These are phyloP conservation scores for Procapra przewalskii DNA, from an alignment of 2,113 vertebrate genomes.

Conservation along the genomic window DNA sequence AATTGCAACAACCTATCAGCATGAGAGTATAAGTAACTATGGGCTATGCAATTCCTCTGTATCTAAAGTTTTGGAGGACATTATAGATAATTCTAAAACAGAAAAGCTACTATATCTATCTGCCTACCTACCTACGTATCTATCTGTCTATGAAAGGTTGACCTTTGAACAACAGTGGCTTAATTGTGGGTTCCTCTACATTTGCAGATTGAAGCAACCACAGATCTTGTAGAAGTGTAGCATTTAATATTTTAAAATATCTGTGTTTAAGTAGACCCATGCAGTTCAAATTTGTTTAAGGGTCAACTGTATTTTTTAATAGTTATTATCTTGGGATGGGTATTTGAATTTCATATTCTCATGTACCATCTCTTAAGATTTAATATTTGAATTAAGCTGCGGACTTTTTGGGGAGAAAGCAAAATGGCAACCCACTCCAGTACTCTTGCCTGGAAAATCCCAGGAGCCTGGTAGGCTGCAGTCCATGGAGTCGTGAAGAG, in stretches of 20 bases:
- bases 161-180: not conserved
- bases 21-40: not conserved
- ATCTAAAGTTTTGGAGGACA: not conserved
- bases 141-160: not conserved
- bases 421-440: too few relatives aligned
- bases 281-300: not conserved
- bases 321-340: not conserved
- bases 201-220: not conserved
- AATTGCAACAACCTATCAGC: not conserved
- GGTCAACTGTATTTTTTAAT: not conserved
- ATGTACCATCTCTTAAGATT: not conserved
- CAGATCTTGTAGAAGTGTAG: not conserved
- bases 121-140: not conserved
- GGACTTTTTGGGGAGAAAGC: not conserved
- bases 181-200: not conserved
- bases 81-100: not conserved
- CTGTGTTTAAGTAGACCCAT: not conserved
- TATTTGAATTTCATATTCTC: not conserved
- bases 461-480: too few relatives aligned
- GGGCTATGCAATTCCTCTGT: not conserved
- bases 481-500: accelerated
- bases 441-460: too few relatives aligned
- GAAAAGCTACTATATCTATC: not conserved
- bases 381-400: not conserved
- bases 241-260: not conserved